Evolutionary conservation across 2,888 invertebrate species (phyloP), one percentile per base, ranked within the genome.

Genomic region (Ceriagrion tenellum): DNA sequence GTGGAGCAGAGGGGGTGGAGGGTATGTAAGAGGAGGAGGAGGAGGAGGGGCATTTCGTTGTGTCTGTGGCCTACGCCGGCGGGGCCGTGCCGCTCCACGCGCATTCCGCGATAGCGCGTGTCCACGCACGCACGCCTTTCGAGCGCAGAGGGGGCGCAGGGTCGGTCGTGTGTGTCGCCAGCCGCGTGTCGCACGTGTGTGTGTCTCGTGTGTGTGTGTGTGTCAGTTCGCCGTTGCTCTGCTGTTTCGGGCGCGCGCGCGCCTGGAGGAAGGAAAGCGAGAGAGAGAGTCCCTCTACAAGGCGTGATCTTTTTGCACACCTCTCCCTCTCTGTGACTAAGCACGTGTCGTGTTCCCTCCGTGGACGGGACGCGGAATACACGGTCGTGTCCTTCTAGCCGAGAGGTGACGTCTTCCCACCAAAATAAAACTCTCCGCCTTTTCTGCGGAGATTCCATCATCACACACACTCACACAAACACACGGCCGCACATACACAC

Each of bases 101-200:
- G 89, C 81, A 81, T 81, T 81, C 81, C 81, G 81, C 81, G 81
- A 81, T 81, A 23, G 81, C 81, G 81, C 89, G 55, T 89, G 47
- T 89, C 89, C 55, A 12, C 89, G 89, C 89, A 55, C 89, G 55
- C 89, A 89, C 89, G 89, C 89, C 23, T 40, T 35, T 23, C 35
- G 88, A 81, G 69, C 69, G 26, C n/a, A n/a, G n/a, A 81, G 81
- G n/a, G 69, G 69, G 69, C n/a, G 81, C 81, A 35, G 16, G 12
- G 30, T 81, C 35, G 69, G 23, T 69, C 47, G 47, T 47, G 47
- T 47, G 47, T 47, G n/a, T n/a, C 26, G 69, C 69, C n/a, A 2
- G 26, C 18, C 69, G 69, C 10, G 69, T 69, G 69, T n/a, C 69
- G 69, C 69, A 69, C 69, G 69, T 69, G 69, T 59, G 16, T 2